A percentile compares a stretch with the other conserved stretches of the same genome.
Evolutionary conservation across 2,888 invertebrate genomes (phyloP).

Genomic region (Hymenopus coronatus): DNA sequence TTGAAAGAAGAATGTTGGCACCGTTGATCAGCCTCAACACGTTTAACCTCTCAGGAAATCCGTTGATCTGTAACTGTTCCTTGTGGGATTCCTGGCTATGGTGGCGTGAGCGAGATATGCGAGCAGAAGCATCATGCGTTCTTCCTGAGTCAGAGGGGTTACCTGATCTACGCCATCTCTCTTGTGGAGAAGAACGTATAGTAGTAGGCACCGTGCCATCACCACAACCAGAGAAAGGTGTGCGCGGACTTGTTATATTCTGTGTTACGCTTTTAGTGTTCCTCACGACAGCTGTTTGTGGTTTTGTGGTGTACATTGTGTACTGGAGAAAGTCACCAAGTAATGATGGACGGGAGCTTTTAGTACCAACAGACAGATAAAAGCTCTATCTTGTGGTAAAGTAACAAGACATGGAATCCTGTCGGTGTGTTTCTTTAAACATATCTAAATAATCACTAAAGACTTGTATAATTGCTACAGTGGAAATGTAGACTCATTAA

Average conservation of each 20-base stretch:
- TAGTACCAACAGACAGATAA: neutral
- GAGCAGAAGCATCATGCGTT: neutral
- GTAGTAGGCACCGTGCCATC: neutral
- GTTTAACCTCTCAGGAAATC: conserved; percentile 6
- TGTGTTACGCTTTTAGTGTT: neutral
- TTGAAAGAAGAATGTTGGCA: neutral
- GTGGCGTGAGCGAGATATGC: neutral
- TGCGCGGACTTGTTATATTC: neutral
- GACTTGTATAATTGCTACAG: no score
- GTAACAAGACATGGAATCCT: no score
- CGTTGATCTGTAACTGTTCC: neutral
- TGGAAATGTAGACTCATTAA: no score
- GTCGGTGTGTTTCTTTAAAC: no score
- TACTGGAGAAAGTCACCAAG: neutral
- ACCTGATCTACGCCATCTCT: neutral
- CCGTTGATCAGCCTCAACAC: neutral
- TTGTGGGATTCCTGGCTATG: conserved; percentile 2
- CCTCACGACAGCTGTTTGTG: neutral
- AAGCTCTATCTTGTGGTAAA: neutral
- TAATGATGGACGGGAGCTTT: neutral
- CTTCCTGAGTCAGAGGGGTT: neutral
- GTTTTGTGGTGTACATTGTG: neutral
- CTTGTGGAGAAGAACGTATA: neutral
- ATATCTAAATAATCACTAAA: no score
- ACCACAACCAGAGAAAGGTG: neutral